A percentile compares a stretch with the other conserved stretches of the same genome.
Conservation (phyloP, 2,888 invertebrate species). For the Caenorhabditis sp. region DNA sequence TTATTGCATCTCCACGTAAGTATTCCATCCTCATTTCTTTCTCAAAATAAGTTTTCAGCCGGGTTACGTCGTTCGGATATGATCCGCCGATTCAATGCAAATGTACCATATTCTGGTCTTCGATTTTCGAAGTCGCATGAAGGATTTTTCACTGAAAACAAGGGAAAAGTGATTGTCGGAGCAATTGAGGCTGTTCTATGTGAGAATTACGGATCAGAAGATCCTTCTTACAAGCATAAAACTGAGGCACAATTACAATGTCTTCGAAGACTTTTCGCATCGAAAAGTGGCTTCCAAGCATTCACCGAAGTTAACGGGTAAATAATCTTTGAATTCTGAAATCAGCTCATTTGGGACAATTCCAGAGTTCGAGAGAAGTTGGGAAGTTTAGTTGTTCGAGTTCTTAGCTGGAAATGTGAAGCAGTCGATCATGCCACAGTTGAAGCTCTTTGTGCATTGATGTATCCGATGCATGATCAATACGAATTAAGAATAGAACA, state of each 20-base stretch:
- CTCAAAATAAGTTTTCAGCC: slow-evolving; percentile 72
- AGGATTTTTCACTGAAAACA: slow-evolving; percentile 86
- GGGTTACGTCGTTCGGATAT: slow-evolving; percentile 81
- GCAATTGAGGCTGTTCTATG: slow-evolving; percentile 86
- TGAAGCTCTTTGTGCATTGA: slow-evolving; percentile 95
- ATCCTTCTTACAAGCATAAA: slow-evolving; percentile 76
- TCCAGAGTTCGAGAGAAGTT: slow-evolving; percentile 90
- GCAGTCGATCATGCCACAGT: slow-evolving; percentile 91
- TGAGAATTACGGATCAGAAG: slow-evolving; percentile 73
- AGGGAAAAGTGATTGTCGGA: slow-evolving; percentile 91
- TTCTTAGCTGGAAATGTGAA: slow-evolving; percentile 85
- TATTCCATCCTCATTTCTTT: slow-evolving; percentile 1
- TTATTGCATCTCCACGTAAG: slow-evolving; percentile 65
- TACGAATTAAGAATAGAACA: slow-evolving; percentile 97
- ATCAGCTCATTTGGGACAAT: too few species aligned
- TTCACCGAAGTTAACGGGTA: slow-evolving; percentile 67
- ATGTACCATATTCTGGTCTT: slow-evolving; percentile 95
- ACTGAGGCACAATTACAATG: slow-evolving; percentile 92
- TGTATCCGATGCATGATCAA: slow-evolving; percentile 94
- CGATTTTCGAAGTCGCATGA: slow-evolving; percentile 94
- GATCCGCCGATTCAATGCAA: slow-evolving; percentile 92
- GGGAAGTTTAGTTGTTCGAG: slow-evolving; percentile 88
- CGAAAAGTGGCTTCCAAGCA: slow-evolving; percentile 95
- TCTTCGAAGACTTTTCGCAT: slow-evolving; percentile 88
- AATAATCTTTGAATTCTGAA: not conserved